Conservation (phyloP, 2,888 invertebrate genomes). For the Caenorhabditis drosophilae region DNA sequence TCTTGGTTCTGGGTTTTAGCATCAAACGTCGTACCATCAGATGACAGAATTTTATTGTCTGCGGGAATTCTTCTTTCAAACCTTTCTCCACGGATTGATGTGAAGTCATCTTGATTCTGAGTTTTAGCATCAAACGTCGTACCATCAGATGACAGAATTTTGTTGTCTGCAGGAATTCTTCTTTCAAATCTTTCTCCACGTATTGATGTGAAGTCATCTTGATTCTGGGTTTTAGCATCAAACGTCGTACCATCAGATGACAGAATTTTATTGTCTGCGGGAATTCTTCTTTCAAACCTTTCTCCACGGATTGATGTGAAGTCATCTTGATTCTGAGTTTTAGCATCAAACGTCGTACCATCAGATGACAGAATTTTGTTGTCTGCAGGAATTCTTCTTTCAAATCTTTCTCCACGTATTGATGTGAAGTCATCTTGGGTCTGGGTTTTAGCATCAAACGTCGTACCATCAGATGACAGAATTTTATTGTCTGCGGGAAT, state of each 20-base stretch:
- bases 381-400: constrained; percentile 2
- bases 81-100: constrained; percentile 7
- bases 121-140: background rate
- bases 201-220: constrained; percentile 4
- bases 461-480: constrained; percentile 1
- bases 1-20: constrained; percentile 21
- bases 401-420: constrained; percentile 5
- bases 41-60: constrained; percentile 8
- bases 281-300: constrained; percentile 28
- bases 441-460: background rate
- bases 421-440: constrained; percentile 2
- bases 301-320: constrained; percentile 30
- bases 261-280: constrained; percentile 40
- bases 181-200: constrained; percentile 12
- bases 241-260: constrained; percentile 13
- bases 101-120: constrained; percentile 4
- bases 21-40: constrained; percentile 33
- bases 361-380: constrained; percentile 6
- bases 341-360: constrained; percentile 4
- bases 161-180: constrained; percentile 4
- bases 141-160: constrained; percentile 1
- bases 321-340: constrained; percentile 5
- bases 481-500: background rate
- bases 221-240: constrained; percentile 19
- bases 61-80: constrained; percentile 10